Base-by-base conservation (phyloP, 2,888 invertebrate genomes). In the Sinopyrophorus schimmeli region DNA sequence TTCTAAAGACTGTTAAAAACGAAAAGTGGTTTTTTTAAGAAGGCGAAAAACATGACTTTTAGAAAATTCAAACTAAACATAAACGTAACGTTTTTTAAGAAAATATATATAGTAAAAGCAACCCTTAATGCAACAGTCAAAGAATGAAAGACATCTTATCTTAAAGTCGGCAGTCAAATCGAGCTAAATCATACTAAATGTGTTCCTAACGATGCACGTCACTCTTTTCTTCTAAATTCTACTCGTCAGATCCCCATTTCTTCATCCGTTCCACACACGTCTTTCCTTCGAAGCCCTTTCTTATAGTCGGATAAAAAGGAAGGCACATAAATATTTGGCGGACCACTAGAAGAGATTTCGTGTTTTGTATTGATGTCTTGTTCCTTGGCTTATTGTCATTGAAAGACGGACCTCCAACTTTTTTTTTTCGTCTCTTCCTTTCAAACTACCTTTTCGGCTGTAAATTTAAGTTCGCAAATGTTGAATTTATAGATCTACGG, bases 191-290 rank as follows among this genome's bases (percentile, higher is more conserved):
- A 39, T 34, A 50, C 44, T 26, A 43, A 53, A 53, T 53, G 53
- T 44, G 49, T 49, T 53, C 40, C 48, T 53, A 53, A 53, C 53
- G 53, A 53, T 53, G 53, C 46, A 50, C 50, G 39, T 18, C 44
- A 44, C 43, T 44, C 49, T 35, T 44, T 44, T 53, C 44, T 37
- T n/a, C 21, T 15, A 24, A 32, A 24, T 24, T 35, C 35, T 16
- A 10, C 40, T 41, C 26, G 40, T 14, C 15, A 26, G 34, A 40
- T 46, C 43, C 42, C 24, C 23, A 31, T 31, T 40, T 24, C 35
- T 28, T 10, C 37, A 17, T 24, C 23, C 28, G 23, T 3, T 41
- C 30, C 24, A n/a, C 26, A 38, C 38, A 24, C 39, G 38, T 47
- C 47, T 44, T 32, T 27, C 47, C 15, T 44, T 43, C 31, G 50